Evolutionary conservation across 2,888 invertebrate genomes (phyloP), one percentile per base, ranked within the genome.

Genomic region (Drosophila antonietae): DNA sequence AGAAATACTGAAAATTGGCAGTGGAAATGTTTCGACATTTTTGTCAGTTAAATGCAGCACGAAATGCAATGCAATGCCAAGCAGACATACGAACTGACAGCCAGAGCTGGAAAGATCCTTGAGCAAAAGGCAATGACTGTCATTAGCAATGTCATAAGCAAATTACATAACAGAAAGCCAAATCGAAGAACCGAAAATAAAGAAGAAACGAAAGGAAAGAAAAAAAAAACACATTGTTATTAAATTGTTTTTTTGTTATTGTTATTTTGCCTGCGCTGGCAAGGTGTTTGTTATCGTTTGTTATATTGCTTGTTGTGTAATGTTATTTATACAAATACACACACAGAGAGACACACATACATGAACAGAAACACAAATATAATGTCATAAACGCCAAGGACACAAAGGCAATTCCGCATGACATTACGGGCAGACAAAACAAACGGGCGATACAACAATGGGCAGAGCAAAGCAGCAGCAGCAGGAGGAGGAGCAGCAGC

Each of bases 281-380:
- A 89, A 89, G 89, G 83, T 87, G 85, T 87, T 85, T 89, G 83
- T 87, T 84, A 88, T 87, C 83, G 87, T 89, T 87, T 87, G 85
- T 84, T 89, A 82, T 86, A 87, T 86, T 86, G 84, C 86, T 87
- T 86, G 84, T 88, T 88, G 81, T 88, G 80, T 84, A 83, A 87
- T 83, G 81, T 87, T 79, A 87, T 88, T 82, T 86, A 88, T 87
- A 85, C 58, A 77, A 58, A 69, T 56, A 71, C 31, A 76, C 55
- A 64, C 47, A 60, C 35, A 60, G 58, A 56, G 20, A 61, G 56
- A 58, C 31, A 62, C 7, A 76, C 37, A 62, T 8, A 76, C 37
- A 63, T 44, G n/a, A 61, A 47, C 51, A 64, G 64, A 72, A 68
- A 80, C 78, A 80, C 84, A 75, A 85, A 84, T 84, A 84, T 85